These are phyloP conservation scores for Radopholus similis DNA, from an alignment of 1,140 invertebrate genomes.

Conservation along the genomic window DNA sequence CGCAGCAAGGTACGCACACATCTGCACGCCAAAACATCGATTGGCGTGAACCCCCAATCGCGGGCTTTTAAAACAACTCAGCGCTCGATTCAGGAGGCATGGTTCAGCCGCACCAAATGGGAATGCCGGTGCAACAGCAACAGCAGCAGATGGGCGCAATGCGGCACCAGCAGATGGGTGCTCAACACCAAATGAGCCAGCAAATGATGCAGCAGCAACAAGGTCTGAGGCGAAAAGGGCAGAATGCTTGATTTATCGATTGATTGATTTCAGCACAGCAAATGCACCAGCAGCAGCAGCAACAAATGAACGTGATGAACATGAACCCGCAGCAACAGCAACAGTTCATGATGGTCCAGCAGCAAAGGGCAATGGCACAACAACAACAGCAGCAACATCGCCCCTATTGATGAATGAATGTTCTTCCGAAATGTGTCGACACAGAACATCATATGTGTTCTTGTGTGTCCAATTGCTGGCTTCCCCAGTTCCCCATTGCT, in stretches of 20 bases:
- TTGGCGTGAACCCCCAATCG: slow-evolving; percentile 8
- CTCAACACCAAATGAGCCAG: slow-evolving; percentile 5
- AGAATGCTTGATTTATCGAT: neutral
- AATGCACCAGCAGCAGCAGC: slow-evolving; percentile 18
- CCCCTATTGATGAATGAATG: slow-evolving; percentile 6
- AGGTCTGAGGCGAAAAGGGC: neutral
- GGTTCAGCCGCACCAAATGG: slow-evolving; percentile 6
- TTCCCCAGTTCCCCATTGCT: neutral
- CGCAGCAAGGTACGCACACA: slow-evolving; percentile 24
- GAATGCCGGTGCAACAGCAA: slow-evolving; percentile 13
- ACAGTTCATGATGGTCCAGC: slow-evolving; percentile 7
- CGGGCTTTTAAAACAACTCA: neutral
- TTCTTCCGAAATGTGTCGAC: neutral
- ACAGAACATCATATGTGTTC: no score
- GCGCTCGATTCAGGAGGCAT: neutral
- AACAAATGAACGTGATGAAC: slow-evolving; percentile 6
- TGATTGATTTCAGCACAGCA: slow-evolving; percentile 12
- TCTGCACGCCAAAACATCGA: slow-evolving; percentile 4
- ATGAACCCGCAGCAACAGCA: slow-evolving; percentile 18
- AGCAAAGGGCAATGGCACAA: slow-evolving; percentile 16
- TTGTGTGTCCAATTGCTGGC: no score
- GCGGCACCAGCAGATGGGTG: neutral
- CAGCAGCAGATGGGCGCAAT: slow-evolving; percentile 14
- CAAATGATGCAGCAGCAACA: slow-evolving; percentile 15
- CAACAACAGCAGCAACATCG: slow-evolving; percentile 15